Percentiles rank a stretch among this genome's conserved stretches.
Conservation (phyloP, 2,113 vertebrate genomes). For the Theristicus caerulescens region DNA sequence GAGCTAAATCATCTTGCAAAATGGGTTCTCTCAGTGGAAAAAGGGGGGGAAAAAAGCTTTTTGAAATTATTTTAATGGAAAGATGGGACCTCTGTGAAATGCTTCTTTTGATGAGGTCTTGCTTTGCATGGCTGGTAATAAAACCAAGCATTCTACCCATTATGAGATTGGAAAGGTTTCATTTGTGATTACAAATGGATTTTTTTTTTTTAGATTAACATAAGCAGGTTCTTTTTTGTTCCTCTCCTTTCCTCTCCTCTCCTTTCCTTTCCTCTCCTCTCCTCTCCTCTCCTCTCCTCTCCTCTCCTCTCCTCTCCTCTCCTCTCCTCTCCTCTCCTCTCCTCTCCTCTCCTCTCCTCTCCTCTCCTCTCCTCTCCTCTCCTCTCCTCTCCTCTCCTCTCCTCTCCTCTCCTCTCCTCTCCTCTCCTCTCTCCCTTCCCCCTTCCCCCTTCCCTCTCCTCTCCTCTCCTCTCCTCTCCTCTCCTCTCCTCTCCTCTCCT, state of each 20-base stretch:
- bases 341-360: rapidly evolving
- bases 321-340: rapidly evolving
- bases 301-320: rapidly evolving
- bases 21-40: constrained; percentile 88
- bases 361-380: rapidly evolving
- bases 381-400: rapidly evolving
- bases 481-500: rapidly evolving
- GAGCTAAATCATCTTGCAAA: constrained; percentile 93
- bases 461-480: rapidly evolving
- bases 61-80: constrained; percentile 85
- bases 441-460: rapidly evolving
- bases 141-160: constrained; percentile 76
- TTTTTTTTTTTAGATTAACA: constrained; percentile 80
- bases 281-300: rapidly evolving
- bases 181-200: constrained; percentile 88
- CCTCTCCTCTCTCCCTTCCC: rapidly evolving
- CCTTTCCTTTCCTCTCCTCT: too few relatives aligned
- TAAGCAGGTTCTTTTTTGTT: constrained; percentile 39
- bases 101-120: constrained; percentile 84
- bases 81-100: constrained; percentile 69
- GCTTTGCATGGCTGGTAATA: constrained; percentile 86
- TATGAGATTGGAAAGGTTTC: constrained; percentile 84
- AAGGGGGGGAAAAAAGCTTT: constrained; percentile 59
- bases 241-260: neutral
- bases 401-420: rapidly evolving